Percentiles rank a stretch among this genome's conserved stretches.
These are phyloP conservation scores for Amyelois transitella DNA, from an alignment of 1,140 invertebrate genomes.

Conservation along the genomic window DNA sequence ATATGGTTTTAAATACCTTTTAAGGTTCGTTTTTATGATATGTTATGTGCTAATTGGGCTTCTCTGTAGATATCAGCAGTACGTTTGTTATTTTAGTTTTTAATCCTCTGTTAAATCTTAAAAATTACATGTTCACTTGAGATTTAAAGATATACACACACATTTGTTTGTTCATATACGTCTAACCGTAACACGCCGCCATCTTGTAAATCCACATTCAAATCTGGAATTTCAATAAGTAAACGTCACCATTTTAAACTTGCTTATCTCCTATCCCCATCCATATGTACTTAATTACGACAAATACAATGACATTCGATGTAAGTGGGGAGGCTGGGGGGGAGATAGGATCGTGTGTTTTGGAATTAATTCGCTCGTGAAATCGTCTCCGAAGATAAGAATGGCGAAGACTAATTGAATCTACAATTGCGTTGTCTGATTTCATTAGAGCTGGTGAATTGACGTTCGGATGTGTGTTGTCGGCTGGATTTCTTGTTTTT, in stretches of 20 bases:
- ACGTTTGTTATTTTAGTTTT: too few species aligned
- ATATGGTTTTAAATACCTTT: neutral
- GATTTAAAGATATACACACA: too few species aligned
- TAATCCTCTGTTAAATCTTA: too few species aligned
- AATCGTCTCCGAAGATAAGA: constrained; percentile 72
- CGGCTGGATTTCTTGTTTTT: neutral
- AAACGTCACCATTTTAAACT: neutral
- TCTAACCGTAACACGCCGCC: neutral
- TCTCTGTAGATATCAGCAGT: too few species aligned
- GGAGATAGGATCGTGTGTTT: constrained; percentile 71
- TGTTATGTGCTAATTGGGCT: neutral
- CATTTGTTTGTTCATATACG: neutral
- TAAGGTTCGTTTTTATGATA: neutral
- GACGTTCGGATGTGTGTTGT: neutral
- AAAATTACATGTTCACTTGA: too few species aligned
- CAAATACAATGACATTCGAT: constrained; percentile 60
- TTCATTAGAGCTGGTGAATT: constrained; percentile 48
- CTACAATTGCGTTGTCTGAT: constrained; percentile 70
- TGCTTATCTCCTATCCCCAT: constrained; percentile 2
- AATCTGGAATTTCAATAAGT: neutral
- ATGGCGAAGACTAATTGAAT: constrained; percentile 72
- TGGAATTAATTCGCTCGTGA: constrained; percentile 73
- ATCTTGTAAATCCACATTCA: neutral
- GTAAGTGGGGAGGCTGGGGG: constrained; percentile 44
- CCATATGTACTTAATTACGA: constrained; percentile 53